Conservation (phyloP, 2,888 invertebrate genomes). For the Volucella zonaria region DNA sequence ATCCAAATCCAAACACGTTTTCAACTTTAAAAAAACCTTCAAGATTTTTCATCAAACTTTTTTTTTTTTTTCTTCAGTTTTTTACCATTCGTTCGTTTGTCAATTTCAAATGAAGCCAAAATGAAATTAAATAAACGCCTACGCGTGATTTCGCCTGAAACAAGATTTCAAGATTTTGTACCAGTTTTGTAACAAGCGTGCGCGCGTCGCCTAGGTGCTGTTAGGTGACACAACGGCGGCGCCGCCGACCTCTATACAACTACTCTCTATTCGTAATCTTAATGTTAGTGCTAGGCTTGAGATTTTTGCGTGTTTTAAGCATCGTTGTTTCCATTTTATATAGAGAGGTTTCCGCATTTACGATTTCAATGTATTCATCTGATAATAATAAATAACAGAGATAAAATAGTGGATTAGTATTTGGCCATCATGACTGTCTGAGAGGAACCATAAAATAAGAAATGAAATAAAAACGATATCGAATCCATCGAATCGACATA, state of each 20-base stretch:
- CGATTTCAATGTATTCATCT: constrained; percentile 62
- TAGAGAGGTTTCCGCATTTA: constrained; percentile 39
- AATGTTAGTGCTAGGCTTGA: constrained; percentile 51
- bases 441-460: constrained; percentile 28
- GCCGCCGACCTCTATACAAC: background rate
- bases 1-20: constrained; percentile 36
- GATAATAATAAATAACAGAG: constrained; percentile 25
- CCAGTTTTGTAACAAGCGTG: constrained; percentile 58
- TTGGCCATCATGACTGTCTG: background rate
- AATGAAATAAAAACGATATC: constrained; percentile 37
- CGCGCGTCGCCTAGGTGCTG: constrained; percentile 26
- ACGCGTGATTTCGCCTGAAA: constrained; percentile 61
- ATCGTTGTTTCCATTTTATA: constrained; percentile 39
- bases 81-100: constrained; percentile 34
- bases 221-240: constrained; percentile 62
- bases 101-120: constrained; percentile 62
- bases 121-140: constrained; percentile 69
- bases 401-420: constrained; percentile 44
- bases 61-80: constrained; percentile 19
- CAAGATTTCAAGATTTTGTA: constrained; percentile 59
- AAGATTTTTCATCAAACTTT: constrained; percentile 12
- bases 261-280: background rate
- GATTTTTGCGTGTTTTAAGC: constrained; percentile 45
- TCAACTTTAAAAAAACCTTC: constrained; percentile 1
- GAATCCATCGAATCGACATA: constrained; percentile 25